Base-by-base conservation (phyloP, 1,140 invertebrate species). In the Dreissena polymorpha region DNA sequence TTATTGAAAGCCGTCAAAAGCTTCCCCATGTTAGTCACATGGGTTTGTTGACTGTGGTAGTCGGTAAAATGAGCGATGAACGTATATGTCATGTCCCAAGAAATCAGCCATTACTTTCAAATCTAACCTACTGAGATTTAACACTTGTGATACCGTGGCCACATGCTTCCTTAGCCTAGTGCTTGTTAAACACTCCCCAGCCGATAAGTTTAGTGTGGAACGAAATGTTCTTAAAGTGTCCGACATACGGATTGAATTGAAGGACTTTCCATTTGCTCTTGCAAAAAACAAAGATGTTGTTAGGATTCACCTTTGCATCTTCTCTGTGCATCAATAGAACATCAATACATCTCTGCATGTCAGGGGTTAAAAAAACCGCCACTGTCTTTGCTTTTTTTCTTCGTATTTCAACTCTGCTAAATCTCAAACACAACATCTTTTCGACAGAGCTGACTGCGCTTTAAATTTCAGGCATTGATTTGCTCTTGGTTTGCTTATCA, bases 341-440 rank as follows among this genome's bases (percentile, higher is more conserved):
- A 25, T 83, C 72, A 29, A 87, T 86, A 14, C 70, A 50, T 55
- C 64, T 49, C 50, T 70, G 60, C 53, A 87, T 18, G 21, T 70
- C 72, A 73, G 81, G 67, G 21, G 85, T 78, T 8, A 86, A 21
- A 16, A 88, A 64, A 51, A 88, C 79, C 23, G 86, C 83, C 18
- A 88, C 85, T 23, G 67, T 78, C 16, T 83, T 50, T 21, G 85
- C 86, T 77, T 80, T 82, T 69, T 88, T 88, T 14, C 86, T 85
- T 29, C 81, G 63, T 49, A 87, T 86, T 79, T 85, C 86, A 18
- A 87, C 53, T 55, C 86, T 70, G 16, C 27, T 13, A 57, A 87
- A 84, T 13, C 68, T 78, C 49, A 55, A 51, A 73, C 80, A 87
- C 23, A 86, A 25, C 51, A 82, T 76, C 71, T 80, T 86, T 76